Evolutionary conservation across 2,888 invertebrate species (phyloP).

Genomic region (Eupithecia exiguata): DNA sequence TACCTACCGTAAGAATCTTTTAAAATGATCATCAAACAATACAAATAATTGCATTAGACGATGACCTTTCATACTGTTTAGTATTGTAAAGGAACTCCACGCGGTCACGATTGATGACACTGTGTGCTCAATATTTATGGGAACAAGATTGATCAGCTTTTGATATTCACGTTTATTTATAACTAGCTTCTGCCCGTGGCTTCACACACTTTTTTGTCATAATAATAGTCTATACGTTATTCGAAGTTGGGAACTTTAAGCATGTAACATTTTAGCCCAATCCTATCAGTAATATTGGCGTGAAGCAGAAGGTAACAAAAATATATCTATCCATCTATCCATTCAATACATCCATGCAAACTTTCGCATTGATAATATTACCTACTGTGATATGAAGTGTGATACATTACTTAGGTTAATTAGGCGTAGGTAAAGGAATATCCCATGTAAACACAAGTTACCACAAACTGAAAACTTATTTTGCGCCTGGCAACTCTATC

Average conservation of each 20-base stretch:
- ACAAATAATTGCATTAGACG: conserved; percentile 2
- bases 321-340: neutral
- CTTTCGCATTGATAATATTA: neutral
- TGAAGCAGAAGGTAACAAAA: neutral
- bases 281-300: neutral
- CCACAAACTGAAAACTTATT: neutral
- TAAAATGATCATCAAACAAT: neutral
- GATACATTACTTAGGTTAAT: neutral
- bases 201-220: neutral
- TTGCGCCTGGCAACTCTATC: neutral
- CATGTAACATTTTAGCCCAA: too few relatives aligned
- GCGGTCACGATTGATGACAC: conserved; percentile 64
- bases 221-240: neutral
- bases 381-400: neutral
- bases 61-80: conserved; percentile 28
- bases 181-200: neutral
- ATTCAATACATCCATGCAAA: neutral
- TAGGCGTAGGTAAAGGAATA: neutral
- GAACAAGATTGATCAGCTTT: conserved; percentile 5
- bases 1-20: neutral
- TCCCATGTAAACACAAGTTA: neutral
- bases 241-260: neutral
- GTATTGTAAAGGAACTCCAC: conserved; percentile 55
- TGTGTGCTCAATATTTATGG: conserved; percentile 10
- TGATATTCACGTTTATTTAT: conserved; percentile 5